A percentile compares a stretch with the other conserved stretches of the same genome.
These are phyloP conservation scores for Eulithis prunata DNA, from an alignment of 2,888 invertebrate species.

Conservation along the genomic window DNA sequence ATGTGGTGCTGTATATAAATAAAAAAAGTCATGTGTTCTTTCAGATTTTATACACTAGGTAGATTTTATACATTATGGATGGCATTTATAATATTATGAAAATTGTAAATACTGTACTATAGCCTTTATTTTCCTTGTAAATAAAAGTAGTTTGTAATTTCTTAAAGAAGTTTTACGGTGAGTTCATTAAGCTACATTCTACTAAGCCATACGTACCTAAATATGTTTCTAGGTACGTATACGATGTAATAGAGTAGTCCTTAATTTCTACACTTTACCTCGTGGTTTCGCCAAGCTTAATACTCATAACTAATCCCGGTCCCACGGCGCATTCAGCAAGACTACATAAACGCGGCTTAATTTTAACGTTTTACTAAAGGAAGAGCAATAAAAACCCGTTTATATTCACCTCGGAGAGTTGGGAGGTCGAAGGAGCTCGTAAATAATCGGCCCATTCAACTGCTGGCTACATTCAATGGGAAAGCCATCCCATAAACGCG, in stretches of 20 bases:
- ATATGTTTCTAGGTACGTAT: not conserved
- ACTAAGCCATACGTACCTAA: not conserved
- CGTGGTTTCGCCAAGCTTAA: constrained; percentile 28
- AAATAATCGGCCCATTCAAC: constrained; percentile 69
- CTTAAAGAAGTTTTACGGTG: too few species aligned
- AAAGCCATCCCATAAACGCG: constrained; percentile 8
- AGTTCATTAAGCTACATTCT: not conserved
- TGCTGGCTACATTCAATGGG: constrained; percentile 38
- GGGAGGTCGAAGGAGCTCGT: constrained; percentile 50
- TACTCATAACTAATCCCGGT: constrained; percentile 42
- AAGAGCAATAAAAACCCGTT: constrained; percentile 58
- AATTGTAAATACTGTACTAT: too few species aligned
- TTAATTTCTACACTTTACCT: constrained; percentile 20
- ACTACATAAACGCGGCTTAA: constrained; percentile 57
- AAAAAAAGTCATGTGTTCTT: too few species aligned
- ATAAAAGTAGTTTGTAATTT: too few species aligned
- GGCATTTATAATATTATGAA: too few species aligned
- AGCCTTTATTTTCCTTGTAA: too few species aligned
- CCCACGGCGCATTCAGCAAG: constrained; percentile 44
- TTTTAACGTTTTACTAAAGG: constrained; percentile 60
- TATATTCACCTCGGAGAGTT: constrained; percentile 51
- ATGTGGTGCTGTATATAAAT: too few species aligned
- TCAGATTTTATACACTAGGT: too few species aligned
- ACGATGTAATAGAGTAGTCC: constrained; percentile 5
- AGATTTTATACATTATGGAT: too few species aligned